phyloP scores from a whole-genome alignment of 1,140 invertebrate genomes.

The Spodoptera litura region DNA sequence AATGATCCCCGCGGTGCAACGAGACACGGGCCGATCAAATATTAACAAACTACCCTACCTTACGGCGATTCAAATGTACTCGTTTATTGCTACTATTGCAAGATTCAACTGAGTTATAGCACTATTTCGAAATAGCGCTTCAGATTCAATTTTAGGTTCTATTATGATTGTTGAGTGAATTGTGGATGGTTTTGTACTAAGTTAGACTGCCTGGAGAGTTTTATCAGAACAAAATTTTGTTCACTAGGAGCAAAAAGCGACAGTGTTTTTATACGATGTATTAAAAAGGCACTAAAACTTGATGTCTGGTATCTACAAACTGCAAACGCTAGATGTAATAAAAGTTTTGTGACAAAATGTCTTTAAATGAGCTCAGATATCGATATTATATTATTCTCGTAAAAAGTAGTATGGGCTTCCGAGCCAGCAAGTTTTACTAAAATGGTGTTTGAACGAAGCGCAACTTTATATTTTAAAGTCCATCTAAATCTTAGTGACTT shows the following conservation, averaged over 20 bases:
- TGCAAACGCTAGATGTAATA: background rate
- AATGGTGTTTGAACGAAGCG: constrained; percentile 15
- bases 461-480: constrained; percentile 45
- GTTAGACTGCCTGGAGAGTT: too few relatives aligned
- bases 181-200: background rate
- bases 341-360: background rate
- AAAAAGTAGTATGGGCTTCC: constrained; percentile 35
- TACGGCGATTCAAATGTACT: constrained; percentile 58
- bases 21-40: constrained; percentile 58
- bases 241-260: too few relatives aligned
- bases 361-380: constrained; percentile 11
- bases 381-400: constrained; percentile 34
- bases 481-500: constrained; percentile 43
- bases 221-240: too few relatives aligned
- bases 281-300: too few relatives aligned
- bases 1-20: constrained; percentile 49
- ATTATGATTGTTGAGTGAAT: constrained; percentile 16
- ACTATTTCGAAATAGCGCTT: constrained; percentile 26
- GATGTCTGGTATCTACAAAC: too few relatives aligned
- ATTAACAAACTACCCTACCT: constrained; percentile 62
- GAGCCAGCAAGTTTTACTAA: constrained; percentile 30
- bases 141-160: constrained; percentile 18
- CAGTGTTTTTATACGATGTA: too few relatives aligned
- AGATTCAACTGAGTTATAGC: constrained; percentile 46
- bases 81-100: constrained; percentile 48